phyloP scores from a whole-genome alignment of 2,888 invertebrate species.

The Polydesmus complanatus region DNA sequence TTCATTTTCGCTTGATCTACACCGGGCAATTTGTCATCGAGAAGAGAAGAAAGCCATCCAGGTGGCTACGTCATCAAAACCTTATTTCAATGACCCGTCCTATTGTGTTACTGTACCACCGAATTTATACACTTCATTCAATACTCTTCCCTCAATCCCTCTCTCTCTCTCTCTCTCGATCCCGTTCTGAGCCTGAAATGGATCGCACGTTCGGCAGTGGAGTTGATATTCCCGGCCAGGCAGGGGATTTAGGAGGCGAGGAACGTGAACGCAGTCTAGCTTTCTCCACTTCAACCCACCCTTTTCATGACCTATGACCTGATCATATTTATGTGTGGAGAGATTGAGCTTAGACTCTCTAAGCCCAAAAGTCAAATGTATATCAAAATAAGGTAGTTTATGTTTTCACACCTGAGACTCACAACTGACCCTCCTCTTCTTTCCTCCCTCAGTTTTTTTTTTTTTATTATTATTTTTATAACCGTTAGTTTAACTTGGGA shows the following conservation, averaged over 20 bases:
- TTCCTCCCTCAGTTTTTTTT: neutral
- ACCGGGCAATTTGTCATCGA: conserved; percentile 17
- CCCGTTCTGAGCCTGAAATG: no score
- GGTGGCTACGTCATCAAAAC: conserved; percentile 12
- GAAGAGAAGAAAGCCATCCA: conserved; percentile 12
- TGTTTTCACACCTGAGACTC: neutral
- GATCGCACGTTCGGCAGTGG: no score
- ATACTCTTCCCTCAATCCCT: neutral
- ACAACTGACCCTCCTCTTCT: neutral
- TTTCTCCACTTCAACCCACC: neutral
- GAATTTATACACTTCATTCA: neutral
- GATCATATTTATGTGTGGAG: neutral
- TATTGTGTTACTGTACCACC: neutral
- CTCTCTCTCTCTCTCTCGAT: neutral
- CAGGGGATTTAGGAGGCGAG: neutral
- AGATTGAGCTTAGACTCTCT: neutral
- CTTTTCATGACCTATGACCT: neutral
- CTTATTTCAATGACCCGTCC: conserved; percentile 2
- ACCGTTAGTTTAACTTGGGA: no score
- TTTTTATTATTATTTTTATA: no score
- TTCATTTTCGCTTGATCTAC: conserved; percentile 19
- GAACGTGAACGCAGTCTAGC: neutral
- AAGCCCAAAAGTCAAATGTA: neutral
- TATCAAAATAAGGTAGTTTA: neutral
- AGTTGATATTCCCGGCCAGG: no score